These are phyloP conservation scores for Osmerus mordax DNA, from an alignment of 2,113 vertebrate genomes.

Conservation along the genomic window DNA sequence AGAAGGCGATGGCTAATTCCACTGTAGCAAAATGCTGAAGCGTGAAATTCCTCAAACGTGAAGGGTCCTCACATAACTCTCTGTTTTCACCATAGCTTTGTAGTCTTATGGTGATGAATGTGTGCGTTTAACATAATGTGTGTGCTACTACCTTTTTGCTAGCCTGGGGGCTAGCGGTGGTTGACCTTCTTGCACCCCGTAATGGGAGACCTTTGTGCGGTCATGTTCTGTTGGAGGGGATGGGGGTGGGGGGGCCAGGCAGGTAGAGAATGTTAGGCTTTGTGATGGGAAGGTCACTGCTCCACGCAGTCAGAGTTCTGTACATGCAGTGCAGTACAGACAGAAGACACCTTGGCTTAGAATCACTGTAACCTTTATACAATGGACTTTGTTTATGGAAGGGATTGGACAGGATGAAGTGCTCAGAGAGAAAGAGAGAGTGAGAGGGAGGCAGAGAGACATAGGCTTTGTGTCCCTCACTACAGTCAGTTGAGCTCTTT, in stretches of 20 bases:
- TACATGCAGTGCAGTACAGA: constrained; percentile 10
- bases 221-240: constrained; percentile 25
- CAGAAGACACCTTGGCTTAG: constrained; percentile 27
- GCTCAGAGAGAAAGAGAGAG: constrained; percentile 36
- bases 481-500: constrained; percentile 29
- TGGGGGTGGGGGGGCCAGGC: neutral
- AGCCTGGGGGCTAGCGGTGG: constrained; percentile 36
- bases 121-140: constrained; percentile 1
- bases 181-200: constrained; percentile 53
- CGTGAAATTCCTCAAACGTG: constrained; percentile 24
- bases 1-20: constrained; percentile 45
- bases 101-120: constrained; percentile 26
- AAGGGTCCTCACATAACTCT: neutral
- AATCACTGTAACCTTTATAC: constrained; percentile 43
- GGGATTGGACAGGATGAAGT: constrained; percentile 38
- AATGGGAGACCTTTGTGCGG: constrained; percentile 52
- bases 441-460: constrained; percentile 51
- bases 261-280: constrained; percentile 13
- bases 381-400: constrained; percentile 54
- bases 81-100: neutral
- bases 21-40: constrained; percentile 45
- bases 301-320: neutral
- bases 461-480: constrained; percentile 35
- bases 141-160: neutral
- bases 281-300: constrained; percentile 42